phyloP scores from a whole-genome alignment of 2,797 vertebrate genomes.

The Thamnophis elegans region DNA sequence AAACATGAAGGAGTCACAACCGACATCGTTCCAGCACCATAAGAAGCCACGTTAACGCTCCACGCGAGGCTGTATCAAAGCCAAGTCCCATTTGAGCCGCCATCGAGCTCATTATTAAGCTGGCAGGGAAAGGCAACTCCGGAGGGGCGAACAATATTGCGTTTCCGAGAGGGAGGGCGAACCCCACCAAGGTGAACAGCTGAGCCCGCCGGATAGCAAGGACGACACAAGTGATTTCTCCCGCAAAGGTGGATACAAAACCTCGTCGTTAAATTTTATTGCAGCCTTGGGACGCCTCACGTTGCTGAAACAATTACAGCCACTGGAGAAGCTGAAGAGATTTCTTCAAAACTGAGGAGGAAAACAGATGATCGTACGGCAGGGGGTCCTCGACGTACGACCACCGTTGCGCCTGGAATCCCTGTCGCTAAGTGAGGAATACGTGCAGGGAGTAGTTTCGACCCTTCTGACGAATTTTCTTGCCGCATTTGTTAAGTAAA shows the following conservation, averaged over 20 bases:
- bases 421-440: not conserved
- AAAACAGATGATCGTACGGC: not conserved
- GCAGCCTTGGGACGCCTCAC: too few relatives aligned
- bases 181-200: not conserved
- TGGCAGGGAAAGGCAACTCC: slow-evolving; percentile 27
- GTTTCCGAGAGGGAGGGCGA: slow-evolving; percentile 1
- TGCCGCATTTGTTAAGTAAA: too few relatives aligned
- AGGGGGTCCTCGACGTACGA: not conserved
- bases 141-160: not conserved
- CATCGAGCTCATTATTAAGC: slow-evolving; percentile 17
- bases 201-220: not conserved
- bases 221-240: not conserved
- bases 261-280: not conserved
- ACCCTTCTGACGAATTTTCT: too few relatives aligned
- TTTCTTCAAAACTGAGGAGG: not conserved
- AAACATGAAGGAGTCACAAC: not conserved
- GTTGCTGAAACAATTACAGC: not conserved
- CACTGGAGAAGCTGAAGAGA: not conserved
- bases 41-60: not conserved
- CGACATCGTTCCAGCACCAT: not conserved
- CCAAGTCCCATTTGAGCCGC: not conserved
- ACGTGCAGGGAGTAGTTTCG: too few relatives aligned
- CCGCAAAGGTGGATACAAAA: not conserved
- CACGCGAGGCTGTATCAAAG: not conserved
- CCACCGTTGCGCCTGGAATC: not conserved